Percentiles rank a stretch among this genome's conserved stretches.
Conservation (phyloP, 2,888 invertebrate species). For the Eupithecia abbreviata region DNA sequence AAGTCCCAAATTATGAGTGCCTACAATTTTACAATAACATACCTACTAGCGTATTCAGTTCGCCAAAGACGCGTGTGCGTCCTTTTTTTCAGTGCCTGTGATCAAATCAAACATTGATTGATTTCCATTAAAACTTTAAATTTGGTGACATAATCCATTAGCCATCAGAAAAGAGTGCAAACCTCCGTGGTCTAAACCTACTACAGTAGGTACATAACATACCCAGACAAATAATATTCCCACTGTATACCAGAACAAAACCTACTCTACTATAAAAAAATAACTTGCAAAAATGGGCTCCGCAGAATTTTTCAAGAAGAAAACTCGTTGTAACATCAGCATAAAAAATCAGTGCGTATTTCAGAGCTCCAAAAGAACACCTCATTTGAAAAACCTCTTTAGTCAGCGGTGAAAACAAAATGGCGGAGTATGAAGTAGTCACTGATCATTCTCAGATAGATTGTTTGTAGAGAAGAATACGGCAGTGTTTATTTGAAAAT, state of each 20-base stretch:
- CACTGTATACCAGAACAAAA: too few relatives aligned
- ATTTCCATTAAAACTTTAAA: not conserved
- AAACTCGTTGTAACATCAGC: not conserved
- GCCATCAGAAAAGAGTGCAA: not conserved
- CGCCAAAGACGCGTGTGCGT: not conserved
- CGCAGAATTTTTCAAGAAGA: not conserved
- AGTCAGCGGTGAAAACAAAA: not conserved
- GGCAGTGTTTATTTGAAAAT: not conserved
- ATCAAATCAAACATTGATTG: not conserved
- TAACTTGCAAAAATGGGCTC: too few relatives aligned
- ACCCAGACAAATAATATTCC: not conserved
- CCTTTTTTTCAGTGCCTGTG: not conserved
- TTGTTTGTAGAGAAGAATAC: not conserved
- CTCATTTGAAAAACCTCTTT: not conserved
- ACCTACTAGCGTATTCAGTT: not conserved
- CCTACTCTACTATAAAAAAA: too few relatives aligned
- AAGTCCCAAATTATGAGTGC: not conserved
- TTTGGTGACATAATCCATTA: not conserved
- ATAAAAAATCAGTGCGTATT: not conserved
- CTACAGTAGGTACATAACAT: not conserved
- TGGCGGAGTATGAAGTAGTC: not conserved
- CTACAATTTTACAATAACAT: not conserved
- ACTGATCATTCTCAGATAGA: not conserved
- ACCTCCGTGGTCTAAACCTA: not conserved
- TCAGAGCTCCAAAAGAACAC: not conserved